Evolutionary conservation across 2,888 invertebrate genomes (phyloP).

Genomic region (Chymomyza amoena): DNA sequence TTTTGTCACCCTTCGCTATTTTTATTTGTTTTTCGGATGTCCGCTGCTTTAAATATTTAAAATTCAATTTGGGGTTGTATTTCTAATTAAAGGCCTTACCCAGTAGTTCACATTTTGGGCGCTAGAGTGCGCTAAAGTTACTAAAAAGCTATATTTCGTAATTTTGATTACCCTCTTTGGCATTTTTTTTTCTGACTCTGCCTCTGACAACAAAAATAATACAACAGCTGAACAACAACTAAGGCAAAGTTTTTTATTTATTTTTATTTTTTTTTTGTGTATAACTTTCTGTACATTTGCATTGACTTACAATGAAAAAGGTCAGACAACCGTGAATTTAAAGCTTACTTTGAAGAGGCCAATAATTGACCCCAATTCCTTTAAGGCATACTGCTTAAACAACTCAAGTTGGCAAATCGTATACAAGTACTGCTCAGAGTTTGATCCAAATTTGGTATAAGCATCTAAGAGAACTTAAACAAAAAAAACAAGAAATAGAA

Average conservation of each 20-base stretch:
- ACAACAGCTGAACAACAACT: constrained; percentile 16
- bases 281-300: constrained; percentile 51
- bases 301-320: constrained; percentile 9
- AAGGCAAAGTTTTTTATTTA: constrained; percentile 8
- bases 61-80: too few species aligned
- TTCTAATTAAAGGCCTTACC: too few species aligned
- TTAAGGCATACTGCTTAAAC: constrained; percentile 6
- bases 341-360: not conserved
- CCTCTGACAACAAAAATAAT: not conserved
- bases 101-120: too few species aligned
- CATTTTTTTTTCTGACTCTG: too few species aligned
- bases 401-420: constrained; percentile 23
- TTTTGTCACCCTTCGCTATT: too few species aligned
- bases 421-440: constrained; percentile 4
- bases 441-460: not conserved
- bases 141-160: too few species aligned
- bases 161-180: too few species aligned
- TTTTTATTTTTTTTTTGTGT: constrained; percentile 21
- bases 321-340: not conserved
- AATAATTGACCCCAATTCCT: constrained; percentile 6
- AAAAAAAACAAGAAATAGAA: too few species aligned
- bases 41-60: too few species aligned
- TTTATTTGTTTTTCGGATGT: too few species aligned
- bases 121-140: too few species aligned
- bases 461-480: not conserved